Evolutionary conservation across 2,113 vertebrate species (phyloP), one percentile per base, ranked within the genome.

Genomic region (Telmatochromis sp.): DNA sequence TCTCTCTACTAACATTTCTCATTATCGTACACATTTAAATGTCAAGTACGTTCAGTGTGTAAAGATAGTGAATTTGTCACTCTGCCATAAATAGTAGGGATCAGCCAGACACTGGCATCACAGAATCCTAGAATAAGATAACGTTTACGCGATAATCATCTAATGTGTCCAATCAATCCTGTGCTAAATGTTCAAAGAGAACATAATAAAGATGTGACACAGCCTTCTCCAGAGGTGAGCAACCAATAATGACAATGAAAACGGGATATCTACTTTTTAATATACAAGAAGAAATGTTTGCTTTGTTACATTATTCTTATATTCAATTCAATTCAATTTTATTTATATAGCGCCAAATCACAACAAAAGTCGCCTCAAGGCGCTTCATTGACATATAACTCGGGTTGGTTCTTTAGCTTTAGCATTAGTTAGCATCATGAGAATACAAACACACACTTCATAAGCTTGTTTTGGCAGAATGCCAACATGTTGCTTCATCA

Each of bases 91-190:
- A 75, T 12, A 19, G 0, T 19, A 47, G 0, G 23, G 70, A 75
- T 47, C 40, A 47, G 68, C 40, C 40, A 75, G 0, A 28, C 68
- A 47, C 70, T 2, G 6, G 3, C 13, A 73, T 15, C 7, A 9
- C 3, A 26, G 0, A 6, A 70, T 70, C 21, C 21, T 10, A 15
- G 37, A 45, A 73, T 45, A 73, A 14, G 65, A 26, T 65, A 65
- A 65, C 2, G n/a, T 73, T 45, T 42, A 73, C 21, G 0, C 21
- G 2, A 15, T 0, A 73, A 15, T 26, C 5, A 3, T 26, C 35
- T 23, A 42, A 42, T 9, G n/a, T 70, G 37, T 42, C 37, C 65
- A 40, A 70, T 23, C n/a, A 42, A 42, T 70, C 5, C 37, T 26
- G 63, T 68, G 63, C 35, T 40, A 68, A 68, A 68, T 68, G 63